A percentile compares a stretch with the other conserved stretches of the same genome.
Evolutionary conservation across 2,797 vertebrate species (phyloP).

Genomic region (Cryptoblepharus egeriae): DNA sequence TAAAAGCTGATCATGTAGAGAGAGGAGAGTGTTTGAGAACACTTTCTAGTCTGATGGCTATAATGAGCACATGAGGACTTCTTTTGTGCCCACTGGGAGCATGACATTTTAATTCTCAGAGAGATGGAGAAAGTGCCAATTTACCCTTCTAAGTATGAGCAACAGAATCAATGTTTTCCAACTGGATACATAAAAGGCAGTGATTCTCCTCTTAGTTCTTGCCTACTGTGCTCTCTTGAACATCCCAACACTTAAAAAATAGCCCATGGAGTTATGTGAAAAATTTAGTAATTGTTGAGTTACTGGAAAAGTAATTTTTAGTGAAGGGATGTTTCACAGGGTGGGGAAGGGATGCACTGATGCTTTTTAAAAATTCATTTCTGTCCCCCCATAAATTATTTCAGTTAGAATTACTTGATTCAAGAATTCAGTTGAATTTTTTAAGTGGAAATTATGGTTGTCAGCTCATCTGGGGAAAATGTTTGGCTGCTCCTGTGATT

Average conservation of each 20-base stretch:
- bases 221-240: conserved; percentile 1
- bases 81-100: conserved; percentile 53
- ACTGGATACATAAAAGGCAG: conserved; percentile 43
- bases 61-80: conserved; percentile 71
- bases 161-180: conserved; percentile 43
- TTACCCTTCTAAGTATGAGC: conserved; percentile 44
- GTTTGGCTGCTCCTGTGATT: background rate
- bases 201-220: conserved; percentile 30
- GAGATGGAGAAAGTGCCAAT: conserved; percentile 53
- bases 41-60: conserved; percentile 57
- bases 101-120: conserved; percentile 74
- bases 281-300: background rate
- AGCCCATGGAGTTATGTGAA: background rate
- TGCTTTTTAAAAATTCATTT: background rate
- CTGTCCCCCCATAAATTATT: background rate
- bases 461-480: background rate
- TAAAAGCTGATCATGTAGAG: conserved; percentile 70
- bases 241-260: background rate
- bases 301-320: background rate
- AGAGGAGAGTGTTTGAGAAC: conserved; percentile 62
- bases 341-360: no score
- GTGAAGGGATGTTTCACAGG: background rate
- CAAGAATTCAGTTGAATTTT: background rate
- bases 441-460: background rate
- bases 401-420: background rate